These are phyloP conservation scores for Galago senegalensis DNA, from an alignment of 2,797 vertebrate genomes.

Conservation along the genomic window DNA sequence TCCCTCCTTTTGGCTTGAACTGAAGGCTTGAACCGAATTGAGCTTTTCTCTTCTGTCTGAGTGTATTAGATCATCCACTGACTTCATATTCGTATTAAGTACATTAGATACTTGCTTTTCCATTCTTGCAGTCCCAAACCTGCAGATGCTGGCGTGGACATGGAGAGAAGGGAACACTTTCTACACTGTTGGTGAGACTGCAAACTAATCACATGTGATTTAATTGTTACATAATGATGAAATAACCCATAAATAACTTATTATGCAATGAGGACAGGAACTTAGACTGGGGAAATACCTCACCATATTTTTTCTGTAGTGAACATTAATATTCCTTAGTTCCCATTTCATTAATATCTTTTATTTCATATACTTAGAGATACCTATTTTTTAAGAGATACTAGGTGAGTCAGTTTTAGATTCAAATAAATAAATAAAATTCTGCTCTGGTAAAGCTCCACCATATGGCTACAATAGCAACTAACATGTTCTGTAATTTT, in stretches of 20 bases:
- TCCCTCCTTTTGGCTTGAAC: no score
- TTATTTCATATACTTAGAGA: background rate
- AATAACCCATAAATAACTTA: background rate
- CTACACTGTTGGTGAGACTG: no score
- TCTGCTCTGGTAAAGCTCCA: background rate
- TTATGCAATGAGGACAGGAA: background rate
- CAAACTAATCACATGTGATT: no score
- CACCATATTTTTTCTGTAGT: background rate
- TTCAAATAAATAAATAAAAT: background rate
- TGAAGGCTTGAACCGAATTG: no score
- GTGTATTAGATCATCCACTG: no score
- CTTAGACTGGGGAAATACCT: rapidly evolving
- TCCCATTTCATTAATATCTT: background rate
- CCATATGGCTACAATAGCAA: background rate
- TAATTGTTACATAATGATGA: background rate
- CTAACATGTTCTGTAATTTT: background rate
- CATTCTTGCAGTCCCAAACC: no score
- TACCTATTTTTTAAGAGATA: background rate
- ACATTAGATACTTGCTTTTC: no score
- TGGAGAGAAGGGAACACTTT: no score
- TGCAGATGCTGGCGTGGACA: no score
- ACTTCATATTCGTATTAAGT: no score
- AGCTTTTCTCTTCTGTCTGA: no score
- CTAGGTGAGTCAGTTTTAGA: background rate
- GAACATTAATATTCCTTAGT: background rate